Conservation (phyloP, 2,113 vertebrate species). For the Calidris pugnax region DNA sequence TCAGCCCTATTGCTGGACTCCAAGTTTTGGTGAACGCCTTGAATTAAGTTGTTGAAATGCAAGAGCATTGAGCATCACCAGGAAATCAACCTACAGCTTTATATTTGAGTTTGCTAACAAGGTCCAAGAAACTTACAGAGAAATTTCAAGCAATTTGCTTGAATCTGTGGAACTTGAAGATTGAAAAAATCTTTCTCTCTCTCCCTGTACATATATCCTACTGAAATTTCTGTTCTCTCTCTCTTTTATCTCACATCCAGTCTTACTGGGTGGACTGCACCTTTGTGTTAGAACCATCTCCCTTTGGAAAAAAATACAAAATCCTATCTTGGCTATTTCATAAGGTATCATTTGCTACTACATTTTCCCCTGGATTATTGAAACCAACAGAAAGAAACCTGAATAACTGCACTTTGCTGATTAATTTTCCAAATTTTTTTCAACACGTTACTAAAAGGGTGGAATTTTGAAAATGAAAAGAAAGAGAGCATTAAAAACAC, state of each 20-base stretch:
- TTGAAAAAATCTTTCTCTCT: neutral
- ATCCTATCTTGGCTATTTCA: neutral
- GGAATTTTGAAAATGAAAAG: neutral
- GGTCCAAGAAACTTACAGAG: neutral
- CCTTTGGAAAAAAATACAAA: neutral
- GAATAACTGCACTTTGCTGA: neutral
- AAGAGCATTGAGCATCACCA: neutral
- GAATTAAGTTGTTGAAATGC: neutral
- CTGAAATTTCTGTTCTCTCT: neutral
- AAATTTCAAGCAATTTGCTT: neutral
- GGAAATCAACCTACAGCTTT: neutral
- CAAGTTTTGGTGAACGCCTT: neutral
- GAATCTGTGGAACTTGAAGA: neutral
- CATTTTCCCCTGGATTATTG: neutral
- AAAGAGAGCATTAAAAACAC: neutral
- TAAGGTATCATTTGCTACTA: neutral
- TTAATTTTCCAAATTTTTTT: neutral
- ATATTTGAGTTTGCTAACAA: neutral
- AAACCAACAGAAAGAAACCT: neutral
- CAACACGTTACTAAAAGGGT: neutral
- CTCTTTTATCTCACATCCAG: neutral
- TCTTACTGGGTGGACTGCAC: neutral
- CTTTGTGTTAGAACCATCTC: neutral
- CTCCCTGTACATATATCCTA: neutral
- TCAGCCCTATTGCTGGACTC: neutral